phyloP scores from a whole-genome alignment of 1,140 invertebrate genomes.

The Homalodisca vitripennis region DNA sequence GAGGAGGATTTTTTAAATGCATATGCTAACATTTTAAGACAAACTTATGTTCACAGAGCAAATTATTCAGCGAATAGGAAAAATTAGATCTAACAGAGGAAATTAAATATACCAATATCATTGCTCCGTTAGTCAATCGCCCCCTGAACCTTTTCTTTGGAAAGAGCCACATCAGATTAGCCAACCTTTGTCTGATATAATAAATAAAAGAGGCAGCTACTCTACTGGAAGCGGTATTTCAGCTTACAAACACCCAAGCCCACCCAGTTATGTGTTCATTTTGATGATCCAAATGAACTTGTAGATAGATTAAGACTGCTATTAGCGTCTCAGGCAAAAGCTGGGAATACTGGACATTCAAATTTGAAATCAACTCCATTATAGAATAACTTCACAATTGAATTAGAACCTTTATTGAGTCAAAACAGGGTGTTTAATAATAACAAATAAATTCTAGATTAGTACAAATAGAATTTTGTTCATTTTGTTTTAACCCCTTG shows the following conservation, averaged over 20 bases:
- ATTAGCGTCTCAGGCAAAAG: background rate
- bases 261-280: background rate
- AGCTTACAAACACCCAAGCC: background rate
- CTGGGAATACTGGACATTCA: background rate
- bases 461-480: too few species aligned
- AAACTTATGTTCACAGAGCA: conserved; percentile 9
- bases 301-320: background rate
- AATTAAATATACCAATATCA: background rate
- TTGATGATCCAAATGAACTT: conserved; percentile 14
- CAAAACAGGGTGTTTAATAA: background rate
- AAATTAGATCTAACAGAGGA: conserved; percentile 8
- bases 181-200: background rate
- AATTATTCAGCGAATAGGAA: background rate
- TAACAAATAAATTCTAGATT: too few species aligned
- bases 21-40: background rate
- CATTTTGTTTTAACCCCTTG: background rate
- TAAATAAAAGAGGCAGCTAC: too few species aligned
- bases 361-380: conserved; percentile 8
- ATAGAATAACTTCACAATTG: conserved; percentile 5
- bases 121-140: background rate
- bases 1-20: background rate
- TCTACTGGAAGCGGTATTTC: background rate
- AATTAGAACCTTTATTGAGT: too few species aligned
- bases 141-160: background rate
- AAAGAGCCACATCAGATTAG: background rate